Evolutionary conservation across 2,888 invertebrate genomes (phyloP), one percentile per base, ranked within the genome.

Genomic region (Coenonympha arcania): DNA sequence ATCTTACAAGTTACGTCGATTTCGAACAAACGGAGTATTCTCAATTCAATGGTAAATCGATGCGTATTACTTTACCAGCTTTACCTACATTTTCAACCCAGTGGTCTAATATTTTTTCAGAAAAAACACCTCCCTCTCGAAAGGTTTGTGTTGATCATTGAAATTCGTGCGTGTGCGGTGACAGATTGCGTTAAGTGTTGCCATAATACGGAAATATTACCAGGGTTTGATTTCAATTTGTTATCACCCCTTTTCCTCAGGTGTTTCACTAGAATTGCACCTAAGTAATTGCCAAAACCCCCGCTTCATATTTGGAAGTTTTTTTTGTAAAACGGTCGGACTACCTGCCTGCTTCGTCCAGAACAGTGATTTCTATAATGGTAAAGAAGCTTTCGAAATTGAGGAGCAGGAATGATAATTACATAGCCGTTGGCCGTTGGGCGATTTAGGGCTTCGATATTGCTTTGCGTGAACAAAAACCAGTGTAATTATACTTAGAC

Each of bases 171-270:
- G 26, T 45, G 36, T 28, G 26, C 37, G 26, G 45, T 45, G 45
- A 45, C 45, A 36, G 45, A 45, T 45, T 45, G 28, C 28, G 37
- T 37, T 20, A 37, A 45, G 24, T 19, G 19, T 45, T 37, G 36
- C 37, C 19, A 28, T 45, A 28, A 45, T 28, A 13, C 26, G 15
- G 45, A 36, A 28, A 45, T 37, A 37, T 37, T 37, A 28, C 44
- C n/a, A 34, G 8, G 44, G 44, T 33, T 34, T 44, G 44, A 44
- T 34, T 34, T 34, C 22, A 24, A 34, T 44, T 34, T 34, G 3
- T 11, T 24, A 13, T 16, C 15, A n/a, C n/a, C n/a, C n/a, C n/a
- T n/a, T n/a, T n/a, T n/a, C n/a, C n/a, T n/a, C n/a, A n/a, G n/a
- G n/a, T n/a, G n/a, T n/a, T n/a, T n/a, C n/a, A n/a, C n/a, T n/a